Conservation (phyloP, 2,888 invertebrate species). For the Caenorhabditis sp. region DNA sequence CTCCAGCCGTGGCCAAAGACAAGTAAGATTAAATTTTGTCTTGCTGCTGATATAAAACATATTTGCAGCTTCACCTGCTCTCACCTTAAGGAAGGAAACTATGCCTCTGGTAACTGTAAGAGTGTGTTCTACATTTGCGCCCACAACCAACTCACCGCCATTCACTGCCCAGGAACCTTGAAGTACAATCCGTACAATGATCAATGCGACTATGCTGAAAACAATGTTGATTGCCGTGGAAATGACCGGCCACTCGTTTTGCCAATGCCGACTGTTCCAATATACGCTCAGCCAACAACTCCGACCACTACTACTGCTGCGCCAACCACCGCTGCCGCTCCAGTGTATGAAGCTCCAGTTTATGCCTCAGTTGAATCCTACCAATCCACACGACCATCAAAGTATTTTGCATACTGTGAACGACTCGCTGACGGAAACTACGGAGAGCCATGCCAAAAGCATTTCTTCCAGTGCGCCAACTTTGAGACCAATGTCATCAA, state of each 20-base stretch:
- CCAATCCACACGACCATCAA: constrained; percentile 18
- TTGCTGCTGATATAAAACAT: not conserved
- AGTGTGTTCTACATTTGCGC: constrained; percentile 62
- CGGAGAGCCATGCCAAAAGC: constrained; percentile 45
- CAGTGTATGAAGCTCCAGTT: constrained; percentile 12
- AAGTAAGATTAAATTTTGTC: constrained; percentile 28
- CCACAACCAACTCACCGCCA: constrained; percentile 23
- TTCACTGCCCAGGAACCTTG: constrained; percentile 59
- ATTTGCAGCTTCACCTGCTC: constrained; percentile 60
- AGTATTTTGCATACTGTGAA: constrained; percentile 59
- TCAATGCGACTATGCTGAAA: constrained; percentile 64
- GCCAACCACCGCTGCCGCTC: constrained; percentile 17
- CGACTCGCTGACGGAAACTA: constrained; percentile 65
- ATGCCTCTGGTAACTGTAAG: constrained; percentile 58
- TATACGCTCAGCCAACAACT: not conserved
- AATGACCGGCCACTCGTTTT: not conserved
- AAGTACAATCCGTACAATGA: constrained; percentile 66
- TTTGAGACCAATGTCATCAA: constrained; percentile 41
- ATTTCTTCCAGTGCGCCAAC: constrained; percentile 60
- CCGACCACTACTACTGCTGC: not conserved
- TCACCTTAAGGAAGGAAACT: constrained; percentile 52
- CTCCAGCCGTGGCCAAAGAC: constrained; percentile 13
- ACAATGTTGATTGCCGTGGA: constrained; percentile 40
- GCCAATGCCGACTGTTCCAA: not conserved
- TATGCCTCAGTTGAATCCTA: constrained; percentile 23